Evolutionary conservation across 2,797 vertebrate genomes (phyloP).

Genomic region (Sebastes iracundus): DNA sequence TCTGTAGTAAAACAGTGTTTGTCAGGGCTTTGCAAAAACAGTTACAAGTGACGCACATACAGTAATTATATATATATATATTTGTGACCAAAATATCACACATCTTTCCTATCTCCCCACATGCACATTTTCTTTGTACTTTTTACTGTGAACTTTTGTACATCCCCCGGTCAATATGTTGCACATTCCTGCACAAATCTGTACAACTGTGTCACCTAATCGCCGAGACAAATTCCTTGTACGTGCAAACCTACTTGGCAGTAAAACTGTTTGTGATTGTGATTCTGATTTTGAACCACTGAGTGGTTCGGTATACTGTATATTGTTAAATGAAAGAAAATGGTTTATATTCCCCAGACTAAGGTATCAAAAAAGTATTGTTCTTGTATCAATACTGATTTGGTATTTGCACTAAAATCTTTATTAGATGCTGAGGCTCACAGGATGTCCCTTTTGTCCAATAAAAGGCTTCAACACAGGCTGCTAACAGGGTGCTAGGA

Average conservation of each 20-base stretch:
- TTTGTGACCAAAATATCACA: background rate
- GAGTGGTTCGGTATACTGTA: background rate
- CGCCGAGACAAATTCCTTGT: background rate
- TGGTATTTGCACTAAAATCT: background rate
- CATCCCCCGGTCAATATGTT: background rate
- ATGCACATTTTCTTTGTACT: background rate
- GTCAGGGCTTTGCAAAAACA: background rate
- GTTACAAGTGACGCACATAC: too few relatives aligned
- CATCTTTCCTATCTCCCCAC: background rate
- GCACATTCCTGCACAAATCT: background rate
- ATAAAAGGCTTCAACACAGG: constrained; percentile 14
- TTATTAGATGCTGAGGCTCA: background rate
- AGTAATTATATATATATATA: too few relatives aligned
- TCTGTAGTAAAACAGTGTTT: background rate
- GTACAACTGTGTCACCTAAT: background rate
- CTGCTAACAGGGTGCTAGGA: constrained; percentile 45
- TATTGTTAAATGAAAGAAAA: background rate
- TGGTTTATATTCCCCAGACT: background rate
- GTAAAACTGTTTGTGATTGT: background rate
- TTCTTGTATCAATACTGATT: background rate
- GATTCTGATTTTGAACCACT: background rate
- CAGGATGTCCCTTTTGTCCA: constrained; percentile 8
- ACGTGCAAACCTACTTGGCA: background rate
- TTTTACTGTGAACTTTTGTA: background rate
- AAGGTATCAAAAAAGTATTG: background rate